Percentiles rank a stretch among this genome's conserved stretches.
phyloP scores from a whole-genome alignment of 2,113 vertebrate species.

The Etia nguti region DNA sequence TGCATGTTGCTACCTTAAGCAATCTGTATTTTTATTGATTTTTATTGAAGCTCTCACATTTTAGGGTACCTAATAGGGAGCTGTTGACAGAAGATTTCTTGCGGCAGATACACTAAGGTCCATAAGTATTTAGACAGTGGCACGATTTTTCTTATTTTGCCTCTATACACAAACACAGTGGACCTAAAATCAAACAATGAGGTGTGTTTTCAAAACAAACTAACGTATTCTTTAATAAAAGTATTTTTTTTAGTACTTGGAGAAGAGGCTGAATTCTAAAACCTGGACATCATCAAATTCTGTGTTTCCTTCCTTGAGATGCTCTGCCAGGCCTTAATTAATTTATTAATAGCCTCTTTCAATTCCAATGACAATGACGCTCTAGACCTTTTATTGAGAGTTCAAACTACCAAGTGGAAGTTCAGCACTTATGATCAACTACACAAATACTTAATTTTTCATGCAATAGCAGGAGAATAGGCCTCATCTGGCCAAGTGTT shows the following conservation, averaged over 20 bases:
- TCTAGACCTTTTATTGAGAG: not conserved
- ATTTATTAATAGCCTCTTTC: not conserved
- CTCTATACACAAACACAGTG: not conserved
- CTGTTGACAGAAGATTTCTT: not conserved
- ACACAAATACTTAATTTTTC: not conserved
- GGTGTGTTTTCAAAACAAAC: not conserved
- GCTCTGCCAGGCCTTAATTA: not conserved
- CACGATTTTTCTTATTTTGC: not conserved
- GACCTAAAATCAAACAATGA: not conserved
- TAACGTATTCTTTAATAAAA: not conserved
- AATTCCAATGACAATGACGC: not conserved
- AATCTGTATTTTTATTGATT: constrained; percentile 20
- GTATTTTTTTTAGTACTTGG: not conserved
- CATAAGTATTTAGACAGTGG: not conserved
- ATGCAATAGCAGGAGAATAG: not conserved
- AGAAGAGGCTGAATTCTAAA: not conserved
- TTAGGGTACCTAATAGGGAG: not conserved
- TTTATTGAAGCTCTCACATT: constrained; percentile 6
- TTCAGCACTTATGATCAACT: not conserved
- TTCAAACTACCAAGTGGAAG: not conserved
- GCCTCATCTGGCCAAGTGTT: not conserved
- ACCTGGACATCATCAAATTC: not conserved
- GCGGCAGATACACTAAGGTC: not conserved
- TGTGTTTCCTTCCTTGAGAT: not conserved
- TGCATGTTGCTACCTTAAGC: constrained; percentile 15